Evolutionary conservation across 1,140 invertebrate genomes (phyloP).

Genomic region (Vollenhovia emeryi): DNA sequence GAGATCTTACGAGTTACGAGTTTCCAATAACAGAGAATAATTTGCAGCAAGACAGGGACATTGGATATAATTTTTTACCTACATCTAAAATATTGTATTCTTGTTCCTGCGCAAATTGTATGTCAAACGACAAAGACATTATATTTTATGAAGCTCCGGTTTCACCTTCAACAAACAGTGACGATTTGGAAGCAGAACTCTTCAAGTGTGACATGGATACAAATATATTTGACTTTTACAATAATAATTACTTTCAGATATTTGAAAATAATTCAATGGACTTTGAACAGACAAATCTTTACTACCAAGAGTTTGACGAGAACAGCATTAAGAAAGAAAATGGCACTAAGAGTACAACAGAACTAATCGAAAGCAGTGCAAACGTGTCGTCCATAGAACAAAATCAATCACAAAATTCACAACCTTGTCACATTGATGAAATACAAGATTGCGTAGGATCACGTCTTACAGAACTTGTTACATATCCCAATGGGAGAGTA

Average conservation of each 20-base stretch:
- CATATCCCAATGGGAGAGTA: not conserved
- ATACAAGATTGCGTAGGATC: not conserved
- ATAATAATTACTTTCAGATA: conserved; percentile 9
- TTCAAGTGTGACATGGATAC: not conserved
- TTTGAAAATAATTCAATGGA: conserved; percentile 3
- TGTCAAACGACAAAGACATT: conserved; percentile 10
- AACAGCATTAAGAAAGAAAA: not conserved
- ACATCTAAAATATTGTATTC: conserved; percentile 10
- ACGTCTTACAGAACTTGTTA: not conserved
- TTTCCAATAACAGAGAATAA: not conserved
- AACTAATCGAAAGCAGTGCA: not conserved
- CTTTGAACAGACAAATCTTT: not conserved
- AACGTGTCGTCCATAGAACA: not conserved
- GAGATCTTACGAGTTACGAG: not conserved
- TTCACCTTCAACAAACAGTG: not conserved
- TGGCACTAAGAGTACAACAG: not conserved
- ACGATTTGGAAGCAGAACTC: not conserved
- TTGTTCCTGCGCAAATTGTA: conserved; percentile 36
- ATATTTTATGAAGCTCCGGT: conserved; percentile 20
- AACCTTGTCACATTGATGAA: not conserved
- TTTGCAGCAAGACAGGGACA: not conserved
- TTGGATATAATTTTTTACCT: not conserved
- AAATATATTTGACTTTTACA: not conserved
- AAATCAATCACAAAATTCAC: conserved; percentile 1
- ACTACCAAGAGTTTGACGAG: not conserved